A percentile compares a stretch with the other conserved stretches of the same genome.
Evolutionary conservation across 1,140 invertebrate genomes (phyloP).

Genomic region (Euura saliciscinereae): DNA sequence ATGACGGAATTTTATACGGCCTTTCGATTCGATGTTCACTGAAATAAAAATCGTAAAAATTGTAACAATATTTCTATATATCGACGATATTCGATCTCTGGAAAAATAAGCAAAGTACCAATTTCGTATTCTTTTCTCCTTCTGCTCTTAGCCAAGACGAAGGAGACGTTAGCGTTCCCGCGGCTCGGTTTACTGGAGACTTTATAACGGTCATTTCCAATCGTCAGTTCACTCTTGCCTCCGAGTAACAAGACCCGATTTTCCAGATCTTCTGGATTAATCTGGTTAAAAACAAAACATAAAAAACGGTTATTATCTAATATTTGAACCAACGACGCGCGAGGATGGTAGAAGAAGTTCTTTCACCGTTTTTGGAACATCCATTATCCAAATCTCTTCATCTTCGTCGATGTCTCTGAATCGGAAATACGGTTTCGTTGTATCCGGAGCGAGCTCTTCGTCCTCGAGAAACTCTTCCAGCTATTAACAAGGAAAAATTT

Average conservation of each 20-base stretch:
- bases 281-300: slow-evolving; percentile 23
- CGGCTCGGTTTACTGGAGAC: slow-evolving; percentile 26
- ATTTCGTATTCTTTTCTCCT: slow-evolving; percentile 31
- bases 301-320: background rate
- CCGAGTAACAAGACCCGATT: slow-evolving; percentile 36
- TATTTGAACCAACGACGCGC: background rate
- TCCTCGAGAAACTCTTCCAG: slow-evolving; percentile 33
- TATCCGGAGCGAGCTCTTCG: slow-evolving; percentile 27
- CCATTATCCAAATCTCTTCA: slow-evolving; percentile 47
- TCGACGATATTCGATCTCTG: too few species aligned
- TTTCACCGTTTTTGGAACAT: slow-evolving; percentile 43
- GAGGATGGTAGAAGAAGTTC: background rate
- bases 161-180: slow-evolving; percentile 32
- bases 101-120: slow-evolving; percentile 27
- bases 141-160: slow-evolving; percentile 35
- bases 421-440: slow-evolving; percentile 30
- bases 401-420: slow-evolving; percentile 36
- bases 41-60: slow-evolving; percentile 16
- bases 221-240: slow-evolving; percentile 43
- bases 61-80: slow-evolving; percentile 5
- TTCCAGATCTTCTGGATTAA: slow-evolving; percentile 37
- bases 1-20: slow-evolving; percentile 35
- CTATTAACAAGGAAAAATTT: slow-evolving; percentile 20
- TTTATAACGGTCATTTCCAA: slow-evolving; percentile 36
- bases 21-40: slow-evolving; percentile 42